A percentile compares a stretch with the other conserved stretches of the same genome.
These are phyloP conservation scores for Cheirogaleus medius DNA, from an alignment of 2,113 vertebrate species.

Conservation along the genomic window DNA sequence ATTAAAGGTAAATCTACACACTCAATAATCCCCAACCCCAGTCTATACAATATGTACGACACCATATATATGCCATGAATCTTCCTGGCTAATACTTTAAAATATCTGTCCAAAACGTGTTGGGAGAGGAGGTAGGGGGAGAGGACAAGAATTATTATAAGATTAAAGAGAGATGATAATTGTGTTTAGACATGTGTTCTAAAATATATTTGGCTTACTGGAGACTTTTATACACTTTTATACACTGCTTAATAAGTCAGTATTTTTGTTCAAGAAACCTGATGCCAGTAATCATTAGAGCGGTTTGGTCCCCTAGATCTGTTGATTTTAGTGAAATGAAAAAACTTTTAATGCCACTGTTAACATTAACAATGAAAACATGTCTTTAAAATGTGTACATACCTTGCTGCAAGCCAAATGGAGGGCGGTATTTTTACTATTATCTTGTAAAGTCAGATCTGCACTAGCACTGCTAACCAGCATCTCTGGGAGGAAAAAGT, in stretches of 20 bases:
- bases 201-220: background rate
- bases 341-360: background rate
- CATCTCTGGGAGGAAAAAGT: slow-evolving; percentile 89
- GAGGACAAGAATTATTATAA: background rate
- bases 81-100: background rate
- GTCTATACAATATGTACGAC: background rate
- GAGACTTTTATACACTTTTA: background rate
- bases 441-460: slow-evolving; percentile 97
- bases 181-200: background rate
- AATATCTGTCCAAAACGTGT: background rate
- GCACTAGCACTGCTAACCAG: slow-evolving; percentile 98
- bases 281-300: background rate
- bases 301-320: background rate
- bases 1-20: slow-evolving; percentile 36
- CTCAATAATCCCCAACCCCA: background rate
- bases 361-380: background rate
- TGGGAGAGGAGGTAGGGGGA: background rate
- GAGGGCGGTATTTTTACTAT: slow-evolving; percentile 96
- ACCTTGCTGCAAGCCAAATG: slow-evolving; percentile 99
- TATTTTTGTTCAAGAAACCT: background rate
- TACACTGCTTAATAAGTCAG: background rate
- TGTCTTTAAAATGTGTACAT: slow-evolving; percentile 45
- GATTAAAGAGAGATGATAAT: background rate
- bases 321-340: background rate
- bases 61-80: background rate